Evolutionary conservation across 2,888 invertebrate genomes (phyloP), one percentile per base, ranked within the genome.

Genomic region (Argyresthia albistria): DNA sequence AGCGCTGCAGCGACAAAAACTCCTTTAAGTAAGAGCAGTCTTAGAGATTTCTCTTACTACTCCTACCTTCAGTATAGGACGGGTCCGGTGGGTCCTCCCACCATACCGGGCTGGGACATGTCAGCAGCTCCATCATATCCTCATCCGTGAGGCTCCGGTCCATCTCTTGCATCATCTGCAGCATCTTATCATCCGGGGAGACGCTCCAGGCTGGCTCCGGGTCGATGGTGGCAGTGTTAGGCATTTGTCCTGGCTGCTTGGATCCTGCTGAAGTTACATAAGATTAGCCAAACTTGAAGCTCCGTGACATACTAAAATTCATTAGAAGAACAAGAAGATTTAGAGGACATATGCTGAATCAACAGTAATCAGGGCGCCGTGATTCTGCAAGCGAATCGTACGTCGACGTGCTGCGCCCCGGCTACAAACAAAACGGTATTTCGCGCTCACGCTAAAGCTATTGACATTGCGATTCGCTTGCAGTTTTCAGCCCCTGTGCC

Each of bases 31-130:
- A 25, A 12, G 8, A 43, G 2, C 12, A 43, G 12, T 43, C 12
- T 3, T 25, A 45, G 12, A 8, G 10, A 16, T 15, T 11, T 15
- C 1, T 9, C 8, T 14, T 45, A 14, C 8, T 45, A 25, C 6
- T n/a, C n/a, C 9, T 64, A 80, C 82, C 80, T 70, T 76, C 76
- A 54, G 58, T 46, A 56, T 71, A 71, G 0, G 58, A 57, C 0
- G 60, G 60, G 42, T 69, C 60, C 0, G 73, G 73, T 0, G 75
- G 72, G 0, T 77, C 76, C 51, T 87, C 86, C 86, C 86, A 86
- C 86, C 86, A 87, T 0, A 87, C 86, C 0, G 86, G 86, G 45
- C 86, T 87, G 0, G 82, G 80, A 11, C 84, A 84, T 0, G 83
- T 84, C 42, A 84, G 59, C 14, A 87, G 82, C 60, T 83, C 83